Percentiles rank a stretch among this genome's conserved stretches.
phyloP scores from a whole-genome alignment of 2,113 vertebrate species.

The Saccopteryx bilineata region DNA sequence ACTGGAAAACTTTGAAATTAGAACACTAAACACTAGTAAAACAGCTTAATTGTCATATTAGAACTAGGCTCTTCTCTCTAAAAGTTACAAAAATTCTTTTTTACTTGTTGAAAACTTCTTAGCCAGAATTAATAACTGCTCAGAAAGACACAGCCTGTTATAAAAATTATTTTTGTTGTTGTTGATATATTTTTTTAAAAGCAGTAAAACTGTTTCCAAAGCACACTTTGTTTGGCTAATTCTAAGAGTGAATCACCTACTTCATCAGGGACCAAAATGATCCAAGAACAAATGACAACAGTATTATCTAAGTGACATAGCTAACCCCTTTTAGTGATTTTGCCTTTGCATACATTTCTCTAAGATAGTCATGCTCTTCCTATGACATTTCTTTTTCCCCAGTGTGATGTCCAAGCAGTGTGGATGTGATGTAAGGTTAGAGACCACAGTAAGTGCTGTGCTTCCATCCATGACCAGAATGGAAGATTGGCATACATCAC shows the following conservation, averaged over 20 bases:
- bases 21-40: conserved; percentile 66
- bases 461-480: not conserved
- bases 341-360: conserved; percentile 9
- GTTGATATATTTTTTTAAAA: conserved; percentile 70
- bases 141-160: conserved; percentile 61
- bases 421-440: not conserved
- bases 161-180: conserved; percentile 48
- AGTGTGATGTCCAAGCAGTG: not conserved
- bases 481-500: not conserved
- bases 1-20: conserved; percentile 30
- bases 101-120: conserved; percentile 56
- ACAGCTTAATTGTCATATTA: conserved; percentile 65
- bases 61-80: conserved; percentile 67
- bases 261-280: conserved; percentile 66
- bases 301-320: conserved; percentile 50
- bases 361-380: conserved; percentile 24
- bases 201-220: conserved; percentile 63
- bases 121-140: conserved; percentile 52
- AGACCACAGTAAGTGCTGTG: not conserved
- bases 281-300: conserved; percentile 4
- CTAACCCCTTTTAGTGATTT: conserved; percentile 5
- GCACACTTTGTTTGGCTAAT: conserved; percentile 77
- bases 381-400: not conserved
- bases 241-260: conserved; percentile 50
- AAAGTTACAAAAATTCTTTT: conserved; percentile 58